A percentile compares a stretch with the other conserved stretches of the same genome.
Conservation (phyloP, 2,113 vertebrate genomes). For the Hiodon tergisus region DNA sequence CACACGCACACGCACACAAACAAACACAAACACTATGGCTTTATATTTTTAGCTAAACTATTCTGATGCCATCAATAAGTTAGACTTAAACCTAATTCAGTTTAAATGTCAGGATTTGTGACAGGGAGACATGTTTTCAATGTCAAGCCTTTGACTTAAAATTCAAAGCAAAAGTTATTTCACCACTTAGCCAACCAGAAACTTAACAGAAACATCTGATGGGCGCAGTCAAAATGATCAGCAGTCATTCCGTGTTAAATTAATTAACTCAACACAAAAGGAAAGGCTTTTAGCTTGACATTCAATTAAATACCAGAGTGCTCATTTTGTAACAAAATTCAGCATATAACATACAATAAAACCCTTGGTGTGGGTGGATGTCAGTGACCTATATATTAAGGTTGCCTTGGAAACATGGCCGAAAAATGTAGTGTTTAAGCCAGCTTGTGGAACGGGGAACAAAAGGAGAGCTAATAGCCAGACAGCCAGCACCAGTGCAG, state of each 20-base stretch:
- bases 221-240: not conserved
- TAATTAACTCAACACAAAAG: too few relatives aligned
- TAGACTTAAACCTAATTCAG: too few relatives aligned
- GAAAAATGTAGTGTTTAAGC: not conserved
- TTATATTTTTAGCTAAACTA: too few relatives aligned
- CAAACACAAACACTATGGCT: too few relatives aligned
- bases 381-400: constrained; percentile 20
- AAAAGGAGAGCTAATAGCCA: not conserved
- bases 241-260: too few relatives aligned
- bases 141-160: too few relatives aligned
- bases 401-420: constrained; percentile 20
- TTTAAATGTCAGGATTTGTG: too few relatives aligned
- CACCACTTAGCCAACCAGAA: not conserved
- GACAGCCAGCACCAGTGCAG: not conserved
- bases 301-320: not conserved
- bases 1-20: too few relatives aligned
- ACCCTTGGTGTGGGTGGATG: constrained; percentile 1
- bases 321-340: not conserved
- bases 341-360: not conserved
- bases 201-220: not conserved
- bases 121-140: too few relatives aligned
- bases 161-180: not conserved
- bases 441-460: not conserved
- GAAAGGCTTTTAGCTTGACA: too few relatives aligned
- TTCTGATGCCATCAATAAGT: too few relatives aligned